Percentiles rank a stretch among this genome's conserved stretches.
Conservation (phyloP, 2,113 vertebrate genomes). For the Psephotus haematonotus region DNA sequence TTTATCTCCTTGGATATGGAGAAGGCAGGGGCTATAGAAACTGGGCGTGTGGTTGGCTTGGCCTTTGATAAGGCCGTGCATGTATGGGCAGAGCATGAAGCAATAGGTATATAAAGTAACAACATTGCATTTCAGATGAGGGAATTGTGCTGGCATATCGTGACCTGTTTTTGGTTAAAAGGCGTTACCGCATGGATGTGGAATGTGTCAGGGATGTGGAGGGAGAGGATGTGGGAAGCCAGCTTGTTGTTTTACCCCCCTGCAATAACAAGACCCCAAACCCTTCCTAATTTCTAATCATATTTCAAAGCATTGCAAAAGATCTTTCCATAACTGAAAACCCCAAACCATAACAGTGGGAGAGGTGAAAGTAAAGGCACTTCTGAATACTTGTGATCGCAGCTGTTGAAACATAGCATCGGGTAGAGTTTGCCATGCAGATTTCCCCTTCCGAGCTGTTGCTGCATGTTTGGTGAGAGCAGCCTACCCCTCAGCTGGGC, state of each 20-base stretch:
- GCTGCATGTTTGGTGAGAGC: not conserved
- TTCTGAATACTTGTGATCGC: not conserved
- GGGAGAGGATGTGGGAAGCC: constrained; percentile 34
- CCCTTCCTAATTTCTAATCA: constrained; percentile 9
- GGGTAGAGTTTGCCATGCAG: not conserved
- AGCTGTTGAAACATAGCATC: not conserved
- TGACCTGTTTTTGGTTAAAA: constrained; percentile 33
- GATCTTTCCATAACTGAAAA: constrained; percentile 47
- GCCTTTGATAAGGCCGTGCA: constrained; percentile 38
- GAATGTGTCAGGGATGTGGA: not conserved
- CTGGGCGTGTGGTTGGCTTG: constrained; percentile 47
- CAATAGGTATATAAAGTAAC: constrained; percentile 20
- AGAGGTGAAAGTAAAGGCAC: constrained; percentile 34
- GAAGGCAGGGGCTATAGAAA: constrained; percentile 9
- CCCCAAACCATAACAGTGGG: constrained; percentile 20
- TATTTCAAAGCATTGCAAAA: constrained; percentile 56
- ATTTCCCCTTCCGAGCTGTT: not conserved
- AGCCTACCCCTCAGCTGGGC: not conserved
- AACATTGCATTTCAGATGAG: not conserved
- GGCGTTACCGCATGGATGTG: constrained; percentile 20
- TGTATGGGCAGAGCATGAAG: constrained; percentile 33
- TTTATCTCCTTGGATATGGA: constrained; percentile 59
- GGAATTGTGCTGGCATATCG: not conserved
- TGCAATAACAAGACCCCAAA: constrained; percentile 16
- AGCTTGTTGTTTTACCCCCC: not conserved